A percentile compares a stretch with the other conserved stretches of the same genome.
These are phyloP conservation scores for Camarhynchus parvulus DNA, from an alignment of 2,113 vertebrate genomes.

Conservation along the genomic window DNA sequence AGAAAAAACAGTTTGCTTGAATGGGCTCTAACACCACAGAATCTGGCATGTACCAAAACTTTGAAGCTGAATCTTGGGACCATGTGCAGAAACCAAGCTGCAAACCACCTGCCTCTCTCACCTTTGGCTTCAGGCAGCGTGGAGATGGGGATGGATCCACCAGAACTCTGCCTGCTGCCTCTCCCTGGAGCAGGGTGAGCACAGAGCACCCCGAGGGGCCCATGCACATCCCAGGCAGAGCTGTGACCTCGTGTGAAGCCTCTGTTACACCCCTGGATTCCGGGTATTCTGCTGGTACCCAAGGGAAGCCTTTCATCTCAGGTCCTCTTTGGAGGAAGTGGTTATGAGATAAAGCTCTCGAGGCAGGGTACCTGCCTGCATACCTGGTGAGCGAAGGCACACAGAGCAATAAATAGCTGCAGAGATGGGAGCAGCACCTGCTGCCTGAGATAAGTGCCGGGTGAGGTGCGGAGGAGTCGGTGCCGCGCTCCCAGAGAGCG, in stretches of 20 bases:
- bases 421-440: neutral
- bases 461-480: rapidly evolving
- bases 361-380: neutral
- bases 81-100: neutral
- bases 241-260: rapidly evolving
- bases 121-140: rapidly evolving
- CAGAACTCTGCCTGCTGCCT: neutral
- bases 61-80: neutral
- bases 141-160: neutral
- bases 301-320: constrained; percentile 6
- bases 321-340: neutral
- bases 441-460: neutral
- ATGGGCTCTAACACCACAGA: neutral
- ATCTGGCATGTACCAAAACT: neutral
- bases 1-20: neutral
- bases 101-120: neutral
- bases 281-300: neutral
- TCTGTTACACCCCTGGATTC: neutral
- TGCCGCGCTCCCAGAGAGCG: rapidly evolving
- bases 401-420: neutral
- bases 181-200: neutral
- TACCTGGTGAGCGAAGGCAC: neutral
- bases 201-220: neutral
- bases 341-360: neutral
- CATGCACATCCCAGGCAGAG: neutral